Evolutionary conservation across 2,113 vertebrate genomes (phyloP).

Genomic region (Australoheros scitulus): DNA sequence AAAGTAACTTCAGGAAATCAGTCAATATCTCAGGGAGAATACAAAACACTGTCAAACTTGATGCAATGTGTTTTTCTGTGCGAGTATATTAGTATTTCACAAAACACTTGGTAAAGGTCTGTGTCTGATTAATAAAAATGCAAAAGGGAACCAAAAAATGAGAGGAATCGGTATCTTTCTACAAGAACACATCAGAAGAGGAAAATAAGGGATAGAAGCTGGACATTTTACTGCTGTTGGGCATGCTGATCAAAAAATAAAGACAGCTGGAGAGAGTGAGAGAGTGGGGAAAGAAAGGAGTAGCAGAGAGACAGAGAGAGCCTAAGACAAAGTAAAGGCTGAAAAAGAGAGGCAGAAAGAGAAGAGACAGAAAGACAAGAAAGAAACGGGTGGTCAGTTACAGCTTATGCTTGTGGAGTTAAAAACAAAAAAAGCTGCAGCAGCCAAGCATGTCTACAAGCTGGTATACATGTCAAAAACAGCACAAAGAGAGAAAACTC

Average conservation of each 20-base stretch:
- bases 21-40: neutral
- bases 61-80: slow-evolving; percentile 6
- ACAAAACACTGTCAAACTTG: slow-evolving; percentile 41
- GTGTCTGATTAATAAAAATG: slow-evolving; percentile 71
- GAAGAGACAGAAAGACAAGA: neutral
- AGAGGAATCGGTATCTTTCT: slow-evolving; percentile 41
- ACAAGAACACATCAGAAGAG: slow-evolving; percentile 38
- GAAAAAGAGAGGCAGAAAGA: slow-evolving; percentile 6
- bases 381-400: slow-evolving; percentile 80
- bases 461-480: slow-evolving; percentile 76
- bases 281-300: neutral
- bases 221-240: slow-evolving; percentile 51
- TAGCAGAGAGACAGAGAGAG: slow-evolving; percentile 3
- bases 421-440: slow-evolving; percentile 70
- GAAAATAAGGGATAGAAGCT: slow-evolving; percentile 28
- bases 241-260: slow-evolving; percentile 63
- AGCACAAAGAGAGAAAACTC: slow-evolving; percentile 84
- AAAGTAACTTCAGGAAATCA: neutral
- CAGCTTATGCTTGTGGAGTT: slow-evolving; percentile 82
- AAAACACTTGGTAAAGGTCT: slow-evolving; percentile 47
- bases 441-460: slow-evolving; percentile 95
- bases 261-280: slow-evolving; percentile 3
- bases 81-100: slow-evolving; percentile 48
- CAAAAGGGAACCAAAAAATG: slow-evolving; percentile 36
- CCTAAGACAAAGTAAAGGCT: neutral